Conservation (phyloP, 2,113 vertebrate genomes). For the Phrynosoma platyrhinos region DNA sequence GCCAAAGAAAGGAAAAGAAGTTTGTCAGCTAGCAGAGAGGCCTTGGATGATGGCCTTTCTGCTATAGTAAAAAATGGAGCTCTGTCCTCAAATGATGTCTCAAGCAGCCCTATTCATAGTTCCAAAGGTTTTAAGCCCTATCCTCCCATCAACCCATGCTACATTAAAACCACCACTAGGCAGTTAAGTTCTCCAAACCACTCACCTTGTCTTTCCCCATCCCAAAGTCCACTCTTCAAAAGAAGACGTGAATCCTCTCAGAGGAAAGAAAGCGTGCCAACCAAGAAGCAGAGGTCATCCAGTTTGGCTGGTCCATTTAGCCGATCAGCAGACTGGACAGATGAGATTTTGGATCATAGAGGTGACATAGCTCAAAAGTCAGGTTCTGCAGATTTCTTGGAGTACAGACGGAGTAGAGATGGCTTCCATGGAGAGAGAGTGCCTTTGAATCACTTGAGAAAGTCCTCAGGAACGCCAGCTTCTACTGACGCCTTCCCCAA, state of each 20-base stretch:
- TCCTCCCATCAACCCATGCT: conserved; percentile 87
- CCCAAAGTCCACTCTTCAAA: conserved; percentile 85
- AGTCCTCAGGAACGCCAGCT: conserved; percentile 81
- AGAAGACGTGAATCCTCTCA: conserved; percentile 76
- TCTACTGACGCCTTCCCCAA: conserved; percentile 87
- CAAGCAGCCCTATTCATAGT: conserved; percentile 76
- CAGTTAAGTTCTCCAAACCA: conserved; percentile 92
- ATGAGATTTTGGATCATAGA: conserved; percentile 75
- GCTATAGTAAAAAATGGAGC: conserved; percentile 54
- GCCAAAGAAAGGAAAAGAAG: conserved; percentile 47
- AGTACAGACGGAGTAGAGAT: conserved; percentile 70
- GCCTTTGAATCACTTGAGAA: conserved; percentile 76
- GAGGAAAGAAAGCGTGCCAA: conserved; percentile 66
- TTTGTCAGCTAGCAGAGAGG: conserved; percentile 49
- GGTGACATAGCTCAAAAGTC: conserved; percentile 52
- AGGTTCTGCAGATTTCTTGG: conserved; percentile 80
- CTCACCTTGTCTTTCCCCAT: conserved; percentile 86
- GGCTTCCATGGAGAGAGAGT: conserved; percentile 73
- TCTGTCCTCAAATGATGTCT: conserved; percentile 53
- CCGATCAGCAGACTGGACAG: conserved; percentile 94
- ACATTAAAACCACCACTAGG: conserved; percentile 95
- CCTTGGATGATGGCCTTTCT: conserved; percentile 41
- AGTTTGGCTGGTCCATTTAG: conserved; percentile 82
- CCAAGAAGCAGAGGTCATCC: conserved; percentile 78
- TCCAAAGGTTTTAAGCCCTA: conserved; percentile 87